Conservation (phyloP, 1,140 invertebrate species). For the Pachyrhynchus sulphureomaculatus region DNA sequence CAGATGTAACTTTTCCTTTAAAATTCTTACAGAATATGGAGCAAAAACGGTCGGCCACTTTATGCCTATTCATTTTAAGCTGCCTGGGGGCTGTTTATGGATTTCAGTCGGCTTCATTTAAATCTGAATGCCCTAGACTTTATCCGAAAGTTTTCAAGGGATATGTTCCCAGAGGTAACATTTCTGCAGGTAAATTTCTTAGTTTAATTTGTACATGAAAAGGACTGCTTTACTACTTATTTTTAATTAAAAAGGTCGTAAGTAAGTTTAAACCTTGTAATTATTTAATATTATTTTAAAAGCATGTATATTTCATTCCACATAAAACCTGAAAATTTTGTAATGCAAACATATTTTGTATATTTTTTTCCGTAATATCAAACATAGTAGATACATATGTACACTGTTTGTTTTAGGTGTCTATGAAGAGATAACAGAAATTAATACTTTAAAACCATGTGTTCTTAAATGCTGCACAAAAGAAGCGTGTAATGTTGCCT, state of each 20-base stretch:
- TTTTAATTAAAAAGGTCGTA: too few relatives aligned
- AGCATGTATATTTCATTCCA: too few relatives aligned
- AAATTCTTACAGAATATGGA: neutral
- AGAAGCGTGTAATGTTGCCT: constrained; percentile 72
- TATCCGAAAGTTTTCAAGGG: constrained; percentile 42
- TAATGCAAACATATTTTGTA: neutral
- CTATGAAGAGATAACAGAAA: constrained; percentile 59
- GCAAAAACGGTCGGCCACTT: neutral
- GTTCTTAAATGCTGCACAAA: constrained; percentile 70
- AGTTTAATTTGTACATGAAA: neutral
- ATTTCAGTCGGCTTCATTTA: constrained; percentile 15
- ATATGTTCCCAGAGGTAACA: constrained; percentile 44
- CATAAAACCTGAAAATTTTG: too few relatives aligned
- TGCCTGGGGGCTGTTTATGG: neutral
- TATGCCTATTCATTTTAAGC: neutral
- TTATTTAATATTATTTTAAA: too few relatives aligned
- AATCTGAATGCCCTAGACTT: constrained; percentile 38
- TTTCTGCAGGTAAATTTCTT: constrained; percentile 39
- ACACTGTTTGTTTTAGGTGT: constrained; percentile 49
- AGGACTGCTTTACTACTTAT: neutral
- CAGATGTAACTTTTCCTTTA: neutral
- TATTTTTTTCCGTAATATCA: too few relatives aligned
- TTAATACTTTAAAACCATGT: constrained; percentile 64
- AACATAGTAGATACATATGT: too few relatives aligned
- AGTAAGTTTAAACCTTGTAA: too few relatives aligned